Base-by-base conservation (phyloP, 2,113 vertebrate genomes). In the Nothoprocta perdicaria region DNA sequence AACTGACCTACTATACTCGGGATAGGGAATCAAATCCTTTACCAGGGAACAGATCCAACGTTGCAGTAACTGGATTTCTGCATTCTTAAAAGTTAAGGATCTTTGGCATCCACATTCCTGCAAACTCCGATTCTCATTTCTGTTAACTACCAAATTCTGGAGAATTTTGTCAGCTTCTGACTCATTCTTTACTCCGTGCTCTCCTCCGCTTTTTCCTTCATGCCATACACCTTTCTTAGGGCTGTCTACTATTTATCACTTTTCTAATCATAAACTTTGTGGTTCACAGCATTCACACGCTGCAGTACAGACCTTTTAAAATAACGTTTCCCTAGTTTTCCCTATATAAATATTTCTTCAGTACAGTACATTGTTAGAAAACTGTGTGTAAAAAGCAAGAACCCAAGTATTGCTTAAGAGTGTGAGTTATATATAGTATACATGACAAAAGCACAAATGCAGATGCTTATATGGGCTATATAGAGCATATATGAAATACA, bases 81-180 rank as follows among this genome's bases (percentile, higher is more conserved):
- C 35, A 14, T 66, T 79, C 60, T 67, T 85, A 35, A 67, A 76
- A 85, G 9, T 21, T 17, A 10, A 12, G 66, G 43, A 72, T 55
- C 57, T 78, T 26, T 75, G 68, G 68, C 15, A 3, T 46, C 86
- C 48, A 50, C 63, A 43, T 66, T 75, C 48, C 46, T 67, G 76
- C 57, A 92, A 79, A 92, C 82, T 93, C 43, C 17, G 45, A 75
- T 75, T 96, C 76, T 91, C 58, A 58, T 9, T 90, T 80, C 71
- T 71, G 60, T 18, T 95, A 67, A 71, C 50, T 74, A 83, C 8
- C 45, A 55, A 53, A 92, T 92, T 95, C 90, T 88, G 76, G 94
- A 92, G 93, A 95, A 92, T 29, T 80, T 8, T 43, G 27, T 43
- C 84, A 86, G 50, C 68, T 94, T 94, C 78, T 96, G 91, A 95